Evolutionary conservation across 2,797 vertebrate species (phyloP), one percentile per base, ranked within the genome.

Genomic region (Champsocephalus esox): DNA sequence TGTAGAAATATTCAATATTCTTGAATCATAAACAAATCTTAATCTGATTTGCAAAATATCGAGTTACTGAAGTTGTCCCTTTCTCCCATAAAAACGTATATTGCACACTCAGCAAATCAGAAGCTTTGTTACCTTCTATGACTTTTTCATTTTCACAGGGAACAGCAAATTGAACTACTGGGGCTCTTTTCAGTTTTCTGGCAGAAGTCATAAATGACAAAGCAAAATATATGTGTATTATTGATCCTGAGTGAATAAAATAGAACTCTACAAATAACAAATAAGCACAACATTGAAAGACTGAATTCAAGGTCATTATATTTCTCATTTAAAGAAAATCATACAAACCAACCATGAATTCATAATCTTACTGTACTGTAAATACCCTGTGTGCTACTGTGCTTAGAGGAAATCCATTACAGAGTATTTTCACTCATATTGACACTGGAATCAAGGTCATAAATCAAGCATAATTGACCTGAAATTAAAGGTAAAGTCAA

Each of bases 71-170:
- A 43, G n/a, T 59, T n/a, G 17, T 17, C 11, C 32, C 54, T 34
- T 9, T 19, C 3, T 13, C 38, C 57, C n/a, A 44, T 44, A 21
- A 44, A 59, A 21, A n/a, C 41, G 12, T 12, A 12, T 21, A 19
- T 19, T 66, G 24, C 13, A 34, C 45, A 58, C 64, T 80, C 68
- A 69, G 66, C 24, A 88, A 86, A 86, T 83, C 73, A 74, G 41
- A 71, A 81, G 50, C n/a, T 66, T 73, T 75, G 1, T 67, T 83
- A 19, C 44, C 44, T 28, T 28, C 28, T 73, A 79, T 77, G 67
- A 70, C 43, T 79, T 73, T 73, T 84, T 82, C 16, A 72, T 79
- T 81, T 82, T 78, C 61, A 61, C 34, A 65, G 49, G 24, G 11
- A 0, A 64, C 57, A 45, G 9, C 21, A 87, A 76, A 84, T 77